These are phyloP conservation scores for Scaeva pyrastri DNA, from an alignment of 2,888 invertebrate species.

Conservation along the genomic window DNA sequence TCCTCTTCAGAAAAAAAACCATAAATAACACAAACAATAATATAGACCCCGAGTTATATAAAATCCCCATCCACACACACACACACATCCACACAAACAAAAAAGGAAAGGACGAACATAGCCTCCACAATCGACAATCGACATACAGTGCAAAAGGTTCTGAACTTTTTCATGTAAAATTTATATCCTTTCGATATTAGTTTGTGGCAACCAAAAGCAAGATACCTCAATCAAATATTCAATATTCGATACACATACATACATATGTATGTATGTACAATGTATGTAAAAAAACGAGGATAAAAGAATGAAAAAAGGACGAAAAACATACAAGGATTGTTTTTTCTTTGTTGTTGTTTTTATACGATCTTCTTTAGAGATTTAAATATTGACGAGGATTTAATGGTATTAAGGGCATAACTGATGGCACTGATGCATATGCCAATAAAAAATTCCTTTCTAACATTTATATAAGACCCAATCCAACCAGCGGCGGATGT, in stretches of 20 bases:
- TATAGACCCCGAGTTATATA: conserved; percentile 14
- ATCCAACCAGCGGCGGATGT: no score
- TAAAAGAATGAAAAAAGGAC: background rate
- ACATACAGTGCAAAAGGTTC: conserved; percentile 1
- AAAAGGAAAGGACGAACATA: background rate
- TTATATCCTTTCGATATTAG: conserved; percentile 47
- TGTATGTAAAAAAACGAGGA: background rate
- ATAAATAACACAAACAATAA: background rate
- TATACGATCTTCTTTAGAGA: conserved; percentile 57
- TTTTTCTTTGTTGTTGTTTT: background rate
- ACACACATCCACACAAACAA: background rate
- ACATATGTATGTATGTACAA: no score
- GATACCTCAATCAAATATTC: conserved; percentile 58
- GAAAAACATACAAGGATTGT: background rate
- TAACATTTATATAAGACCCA: conserved; percentile 23
- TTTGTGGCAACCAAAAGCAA: conserved; percentile 58
- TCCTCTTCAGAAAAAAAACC: background rate
- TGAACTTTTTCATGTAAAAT: background rate
- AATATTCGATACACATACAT: conserved; percentile 43
- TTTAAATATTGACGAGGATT: conserved; percentile 69
- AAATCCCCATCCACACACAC: conserved; percentile 14
- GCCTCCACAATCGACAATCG: conserved; percentile 6
- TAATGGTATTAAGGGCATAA: conserved; percentile 62
- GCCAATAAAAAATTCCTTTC: conserved; percentile 49
- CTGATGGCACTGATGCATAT: conserved; percentile 58